Percentiles rank a stretch among this genome's conserved stretches.
These are phyloP conservation scores for Ophion costatus DNA, from an alignment of 2,888 invertebrate genomes.

Conservation along the genomic window DNA sequence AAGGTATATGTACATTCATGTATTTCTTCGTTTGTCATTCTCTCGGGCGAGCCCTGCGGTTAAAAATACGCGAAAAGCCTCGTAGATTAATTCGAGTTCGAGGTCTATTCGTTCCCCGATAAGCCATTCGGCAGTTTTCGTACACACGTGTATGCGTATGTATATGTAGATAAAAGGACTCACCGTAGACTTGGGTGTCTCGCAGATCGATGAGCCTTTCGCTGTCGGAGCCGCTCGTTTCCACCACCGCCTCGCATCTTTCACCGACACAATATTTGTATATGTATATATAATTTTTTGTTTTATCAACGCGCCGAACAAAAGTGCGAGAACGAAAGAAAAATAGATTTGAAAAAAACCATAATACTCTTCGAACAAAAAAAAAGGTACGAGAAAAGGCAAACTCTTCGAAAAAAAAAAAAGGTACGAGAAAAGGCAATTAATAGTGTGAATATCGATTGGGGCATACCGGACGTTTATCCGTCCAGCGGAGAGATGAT, in stretches of 20 bases:
- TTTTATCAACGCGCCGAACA: neutral
- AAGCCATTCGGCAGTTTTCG: neutral
- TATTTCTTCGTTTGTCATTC: conserved; percentile 26
- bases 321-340: neutral
- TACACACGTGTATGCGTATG: neutral
- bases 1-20: neutral
- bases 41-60: neutral
- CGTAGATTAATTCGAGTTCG: neutral
- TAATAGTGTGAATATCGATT: neutral
- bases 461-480: conserved; percentile 79
- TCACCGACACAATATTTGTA: conserved; percentile 58
- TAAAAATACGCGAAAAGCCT: neutral
- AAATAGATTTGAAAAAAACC: neutral
- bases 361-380: too few relatives aligned
- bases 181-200: conserved; percentile 78
- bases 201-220: conserved; percentile 72
- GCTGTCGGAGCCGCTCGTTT: conserved; percentile 71
- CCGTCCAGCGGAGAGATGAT: conserved; percentile 79
- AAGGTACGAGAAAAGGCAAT: neutral
- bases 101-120: neutral
- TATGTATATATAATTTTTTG: neutral
- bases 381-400: neutral
- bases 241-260: conserved; percentile 78
- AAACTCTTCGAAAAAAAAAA: too few relatives aligned
- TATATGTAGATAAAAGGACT: conserved; percentile 61